phyloP scores from a whole-genome alignment of 2,797 vertebrate genomes.

The Lophotriccus pileatus region DNA sequence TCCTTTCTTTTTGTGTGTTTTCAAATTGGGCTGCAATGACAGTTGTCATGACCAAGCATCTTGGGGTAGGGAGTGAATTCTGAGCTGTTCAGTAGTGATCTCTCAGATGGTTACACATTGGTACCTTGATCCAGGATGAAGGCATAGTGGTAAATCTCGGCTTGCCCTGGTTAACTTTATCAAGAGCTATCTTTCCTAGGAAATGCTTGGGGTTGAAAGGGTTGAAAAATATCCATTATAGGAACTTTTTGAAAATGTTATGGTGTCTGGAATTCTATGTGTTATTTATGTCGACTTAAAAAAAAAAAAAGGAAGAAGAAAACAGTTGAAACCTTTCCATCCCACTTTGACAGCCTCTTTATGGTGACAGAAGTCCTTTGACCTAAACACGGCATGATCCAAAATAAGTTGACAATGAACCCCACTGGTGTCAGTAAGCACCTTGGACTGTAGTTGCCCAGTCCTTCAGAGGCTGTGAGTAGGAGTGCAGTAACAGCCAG shows the following conservation, averaged over 20 bases:
- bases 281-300: background rate
- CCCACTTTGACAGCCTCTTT: background rate
- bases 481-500: too few species aligned
- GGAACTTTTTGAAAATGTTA: background rate
- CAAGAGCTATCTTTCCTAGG: background rate
- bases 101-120: rapidly evolving
- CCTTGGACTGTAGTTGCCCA: background rate
- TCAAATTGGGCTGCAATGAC: background rate
- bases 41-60: background rate
- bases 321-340: background rate
- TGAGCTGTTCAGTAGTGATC: background rate
- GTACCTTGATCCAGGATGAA: background rate
- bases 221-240: background rate
- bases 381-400: background rate
- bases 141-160: background rate
- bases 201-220: background rate
- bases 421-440: background rate
- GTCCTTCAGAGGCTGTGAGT: background rate
- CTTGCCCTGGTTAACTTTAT: background rate
- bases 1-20: background rate
- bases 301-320: too few species aligned
- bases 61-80: background rate
- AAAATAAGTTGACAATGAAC: background rate
- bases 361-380: background rate
- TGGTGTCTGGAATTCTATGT: background rate